Percentiles rank a stretch among this genome's conserved stretches.
Evolutionary conservation across 1,140 invertebrate genomes (phyloP).

Genomic region (Sarcophaga peregrina): DNA sequence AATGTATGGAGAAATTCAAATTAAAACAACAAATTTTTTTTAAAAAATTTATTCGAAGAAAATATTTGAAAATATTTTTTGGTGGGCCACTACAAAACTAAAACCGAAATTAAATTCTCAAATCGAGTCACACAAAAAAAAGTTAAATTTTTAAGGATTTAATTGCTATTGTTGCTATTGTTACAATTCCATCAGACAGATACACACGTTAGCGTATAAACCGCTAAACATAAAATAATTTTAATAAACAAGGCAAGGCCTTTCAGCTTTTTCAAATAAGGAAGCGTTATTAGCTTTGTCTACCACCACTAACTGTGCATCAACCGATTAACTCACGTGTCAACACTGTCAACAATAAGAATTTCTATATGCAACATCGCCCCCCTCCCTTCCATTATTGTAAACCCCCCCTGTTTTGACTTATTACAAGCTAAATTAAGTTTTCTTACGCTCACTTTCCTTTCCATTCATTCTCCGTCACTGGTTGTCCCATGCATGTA

Average conservation of each 20-base stretch:
- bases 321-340: slow-evolving; percentile 28
- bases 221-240: too few relatives aligned
- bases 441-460: not conserved
- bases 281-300: not conserved
- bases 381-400: not conserved
- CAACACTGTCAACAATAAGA: not conserved
- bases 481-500: too few relatives aligned
- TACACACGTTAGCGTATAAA: not conserved
- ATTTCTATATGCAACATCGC: not conserved
- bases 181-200: not conserved
- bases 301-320: slow-evolving; percentile 21
- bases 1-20: not conserved
- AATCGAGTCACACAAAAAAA: not conserved
- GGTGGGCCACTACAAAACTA: too few relatives aligned
- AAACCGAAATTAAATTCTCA: too few relatives aligned
- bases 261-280: too few relatives aligned
- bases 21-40: not conserved
- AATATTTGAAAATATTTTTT: too few relatives aligned
- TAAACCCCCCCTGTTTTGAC: not conserved
- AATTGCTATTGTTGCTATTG: not conserved
- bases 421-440: slow-evolving; percentile 30
- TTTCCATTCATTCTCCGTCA: not conserved
- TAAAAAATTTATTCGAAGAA: too few relatives aligned
- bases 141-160: not conserved
- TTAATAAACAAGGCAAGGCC: too few relatives aligned